Evolutionary conservation across 2,113 vertebrate species (phyloP).

Genomic region (Petromus typicus): DNA sequence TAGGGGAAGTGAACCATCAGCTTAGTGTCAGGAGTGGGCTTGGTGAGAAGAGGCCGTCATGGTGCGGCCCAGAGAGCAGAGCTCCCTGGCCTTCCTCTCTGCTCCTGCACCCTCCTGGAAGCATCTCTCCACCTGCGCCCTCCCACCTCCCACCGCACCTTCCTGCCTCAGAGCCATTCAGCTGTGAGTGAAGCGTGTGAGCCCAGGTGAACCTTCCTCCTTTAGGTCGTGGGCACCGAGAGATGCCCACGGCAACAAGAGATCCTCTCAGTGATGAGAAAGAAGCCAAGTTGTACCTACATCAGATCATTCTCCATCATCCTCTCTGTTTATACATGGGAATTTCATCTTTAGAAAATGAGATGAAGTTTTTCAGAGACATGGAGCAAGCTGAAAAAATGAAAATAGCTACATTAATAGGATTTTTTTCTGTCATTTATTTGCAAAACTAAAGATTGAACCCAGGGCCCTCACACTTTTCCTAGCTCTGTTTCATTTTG

Average conservation of each 20-base stretch:
- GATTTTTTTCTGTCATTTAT: not conserved
- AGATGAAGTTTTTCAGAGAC: constrained; percentile 35
- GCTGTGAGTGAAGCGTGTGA: not conserved
- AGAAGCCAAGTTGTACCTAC: not conserved
- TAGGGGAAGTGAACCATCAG: too few species aligned
- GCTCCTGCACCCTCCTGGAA: not conserved
- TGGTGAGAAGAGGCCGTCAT: not conserved
- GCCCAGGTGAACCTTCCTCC: not conserved
- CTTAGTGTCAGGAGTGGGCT: not conserved
- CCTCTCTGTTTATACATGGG: constrained; percentile 67
- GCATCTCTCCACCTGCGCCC: not conserved
- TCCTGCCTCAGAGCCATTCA: not conserved
- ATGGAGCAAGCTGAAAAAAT: not conserved
- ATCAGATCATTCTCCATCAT: constrained; percentile 61
- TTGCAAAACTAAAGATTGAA: not conserved
- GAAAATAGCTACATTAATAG: not conserved
- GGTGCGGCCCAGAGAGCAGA: not conserved
- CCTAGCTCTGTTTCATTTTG: not conserved
- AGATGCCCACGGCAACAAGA: too few species aligned
- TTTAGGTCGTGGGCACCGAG: not conserved
- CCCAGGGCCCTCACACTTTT: too few species aligned
- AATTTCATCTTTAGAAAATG: constrained; percentile 56
- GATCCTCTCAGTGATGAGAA: not conserved
- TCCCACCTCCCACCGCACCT: not conserved
- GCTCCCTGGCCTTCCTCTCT: not conserved